Evolutionary conservation across 1,140 invertebrate species (phyloP), one percentile per base, ranked within the genome.

Genomic region (Cherax destructor): DNA sequence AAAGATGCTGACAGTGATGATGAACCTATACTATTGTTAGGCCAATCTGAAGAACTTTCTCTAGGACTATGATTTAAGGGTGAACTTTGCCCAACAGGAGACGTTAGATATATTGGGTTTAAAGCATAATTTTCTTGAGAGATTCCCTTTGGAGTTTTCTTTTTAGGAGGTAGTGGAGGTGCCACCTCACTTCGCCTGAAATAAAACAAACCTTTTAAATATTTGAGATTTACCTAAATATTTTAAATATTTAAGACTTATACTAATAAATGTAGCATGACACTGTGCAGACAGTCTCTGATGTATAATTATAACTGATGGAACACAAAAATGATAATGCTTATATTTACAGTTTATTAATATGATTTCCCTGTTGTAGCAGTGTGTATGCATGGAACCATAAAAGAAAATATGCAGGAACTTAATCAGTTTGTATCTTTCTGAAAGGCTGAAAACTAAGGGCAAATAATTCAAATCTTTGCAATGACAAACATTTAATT

Each of bases 101-200:
- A 81, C 30, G 24, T 77, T n/a, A 69, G 89, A n/a, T 47, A 83
- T 24, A 59, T 76, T 21, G 56, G 21, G n/a, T 69, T 84, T 24
- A n/a, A 47, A 30, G 47, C 59, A 41, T 77, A 72, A 65, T 78
- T 79, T 21, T 85, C 89, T 13, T 30, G 81, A 10, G 83, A 79
- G 65, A 88, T 91, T 94, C 93, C 94, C 94, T 95, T 78, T 18
- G 47, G 83, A 79, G 18, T 78, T 52, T 91, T 91, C 94, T 96
- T 95, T 94, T 97, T 97, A 47, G 97, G 97, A n/a, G 97, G 97
- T 83, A 97, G 94, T 13, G 97, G 97, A 91, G 96, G 97, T 47
- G 96, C 83, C 93, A 83, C 92, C 87, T 86, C 94, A 92, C 52
- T 77, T 47, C 86, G 50, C 24, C 92, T 91, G 94, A 94, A 92